Evolutionary conservation across 2,113 vertebrate species (phyloP).

Genomic region (Ophiodon elongatus): DNA sequence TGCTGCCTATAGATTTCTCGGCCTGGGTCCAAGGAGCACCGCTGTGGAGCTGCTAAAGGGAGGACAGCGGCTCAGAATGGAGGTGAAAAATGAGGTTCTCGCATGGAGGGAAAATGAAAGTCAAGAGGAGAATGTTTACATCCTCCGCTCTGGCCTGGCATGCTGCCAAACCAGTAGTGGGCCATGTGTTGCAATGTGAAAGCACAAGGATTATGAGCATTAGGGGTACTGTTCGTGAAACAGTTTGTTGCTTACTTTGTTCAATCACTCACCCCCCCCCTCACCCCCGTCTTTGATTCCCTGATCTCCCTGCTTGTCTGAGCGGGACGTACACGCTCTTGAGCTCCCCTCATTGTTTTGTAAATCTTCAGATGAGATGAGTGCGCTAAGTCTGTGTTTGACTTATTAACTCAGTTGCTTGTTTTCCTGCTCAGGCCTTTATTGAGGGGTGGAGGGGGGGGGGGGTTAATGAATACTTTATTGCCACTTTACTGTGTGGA

Average conservation of each 20-base stretch:
- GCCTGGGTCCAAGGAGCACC: constrained; percentile 55
- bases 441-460: constrained; percentile 25
- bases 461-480: constrained; percentile 85
- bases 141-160: constrained; percentile 49
- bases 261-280: constrained; percentile 27
- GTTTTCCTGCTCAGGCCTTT: constrained; percentile 74
- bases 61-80: constrained; percentile 63
- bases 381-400: constrained; percentile 71
- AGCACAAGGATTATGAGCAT: constrained; percentile 57
- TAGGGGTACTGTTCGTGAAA: constrained; percentile 56
- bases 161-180: constrained; percentile 51
- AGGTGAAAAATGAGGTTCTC: constrained; percentile 78
- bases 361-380: constrained; percentile 68
- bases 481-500: constrained; percentile 78
- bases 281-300: constrained; percentile 40
- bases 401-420: constrained; percentile 78
- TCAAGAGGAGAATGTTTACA: constrained; percentile 61
- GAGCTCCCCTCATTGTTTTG: constrained; percentile 71
- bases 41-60: constrained; percentile 53
- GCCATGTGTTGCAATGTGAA: constrained; percentile 48
- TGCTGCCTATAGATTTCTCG: constrained; percentile 69
- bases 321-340: constrained; percentile 42
- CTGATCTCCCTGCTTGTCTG: constrained; percentile 53
- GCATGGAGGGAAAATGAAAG: constrained; percentile 51
- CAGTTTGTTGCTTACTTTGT: constrained; percentile 49